Evolutionary conservation across 1,140 invertebrate species (phyloP).

Genomic region (Coptotermes formosanus): DNA sequence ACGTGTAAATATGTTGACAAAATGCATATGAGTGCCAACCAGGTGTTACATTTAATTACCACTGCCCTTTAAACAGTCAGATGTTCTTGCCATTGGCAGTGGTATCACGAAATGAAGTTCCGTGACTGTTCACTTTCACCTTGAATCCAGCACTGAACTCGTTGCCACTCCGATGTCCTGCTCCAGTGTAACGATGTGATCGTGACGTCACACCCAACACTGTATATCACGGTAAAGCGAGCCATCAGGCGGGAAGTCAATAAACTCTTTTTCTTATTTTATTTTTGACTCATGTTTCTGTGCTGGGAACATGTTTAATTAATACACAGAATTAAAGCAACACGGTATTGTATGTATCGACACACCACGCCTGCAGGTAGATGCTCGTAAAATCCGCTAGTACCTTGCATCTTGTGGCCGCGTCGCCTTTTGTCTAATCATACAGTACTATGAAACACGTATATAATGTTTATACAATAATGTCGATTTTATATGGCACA

Average conservation of each 20-base stretch:
- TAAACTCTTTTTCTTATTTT: not conserved
- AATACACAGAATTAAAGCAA: not conserved
- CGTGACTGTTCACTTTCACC: not conserved
- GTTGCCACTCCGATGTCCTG: too few species aligned
- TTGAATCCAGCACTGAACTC: not conserved
- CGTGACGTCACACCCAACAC: conserved; percentile 4
- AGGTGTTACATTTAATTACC: too few species aligned
- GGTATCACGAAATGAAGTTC: too few species aligned
- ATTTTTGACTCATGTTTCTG: not conserved
- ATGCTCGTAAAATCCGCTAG: not conserved
- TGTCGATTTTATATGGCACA: too few species aligned
- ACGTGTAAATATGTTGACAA: too few species aligned
- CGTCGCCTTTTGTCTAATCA: too few species aligned
- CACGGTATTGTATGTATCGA: not conserved
- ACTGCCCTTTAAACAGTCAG: too few species aligned
- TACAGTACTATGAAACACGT: too few species aligned
- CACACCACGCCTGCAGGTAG: not conserved
- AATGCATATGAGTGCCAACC: too few species aligned
- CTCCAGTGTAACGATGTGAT: not conserved
- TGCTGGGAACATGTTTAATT: not conserved
- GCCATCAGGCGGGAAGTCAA: not conserved
- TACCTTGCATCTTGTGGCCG: not conserved
- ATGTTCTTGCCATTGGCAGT: too few species aligned
- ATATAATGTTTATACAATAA: too few species aligned
- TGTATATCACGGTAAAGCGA: not conserved